phyloP scores from a whole-genome alignment of 2,113 vertebrate genomes.

The Lutjanus erythropterus region DNA sequence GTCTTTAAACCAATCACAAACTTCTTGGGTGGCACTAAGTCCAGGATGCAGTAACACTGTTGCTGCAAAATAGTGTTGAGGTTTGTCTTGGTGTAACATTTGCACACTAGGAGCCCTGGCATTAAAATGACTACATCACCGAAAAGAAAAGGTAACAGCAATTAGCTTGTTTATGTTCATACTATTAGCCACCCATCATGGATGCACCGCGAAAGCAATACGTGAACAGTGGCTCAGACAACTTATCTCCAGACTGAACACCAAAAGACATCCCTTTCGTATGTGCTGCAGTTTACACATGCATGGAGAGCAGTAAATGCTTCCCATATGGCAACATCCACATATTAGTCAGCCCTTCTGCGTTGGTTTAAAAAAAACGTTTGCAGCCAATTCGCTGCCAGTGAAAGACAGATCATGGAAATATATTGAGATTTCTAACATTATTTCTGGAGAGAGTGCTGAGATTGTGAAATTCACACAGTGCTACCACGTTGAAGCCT shows the following conservation, averaged over 20 bases:
- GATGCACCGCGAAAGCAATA: not conserved
- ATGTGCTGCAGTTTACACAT: conserved; percentile 40
- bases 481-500: conserved; percentile 2
- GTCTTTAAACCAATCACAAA: too few species aligned
- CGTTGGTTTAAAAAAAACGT: not conserved
- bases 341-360: conserved; percentile 61
- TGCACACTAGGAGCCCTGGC: too few species aligned
- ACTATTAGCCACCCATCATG: not conserved
- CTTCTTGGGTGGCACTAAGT: too few species aligned
- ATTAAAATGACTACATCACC: too few species aligned
- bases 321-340: conserved; percentile 62
- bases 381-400: conserved; percentile 26
- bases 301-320: conserved; percentile 50
- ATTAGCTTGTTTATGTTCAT: too few species aligned
- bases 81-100: too few species aligned
- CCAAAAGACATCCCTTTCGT: conserved; percentile 36
- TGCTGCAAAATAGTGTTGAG: too few species aligned
- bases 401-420: conserved; percentile 53
- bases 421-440: conserved; percentile 56
- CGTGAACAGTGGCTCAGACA: not conserved
- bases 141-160: not conserved
- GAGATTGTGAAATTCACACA: conserved; percentile 41
- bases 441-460: conserved; percentile 46
- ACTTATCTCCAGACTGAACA: conserved; percentile 29
- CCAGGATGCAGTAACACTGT: too few species aligned